phyloP scores from a whole-genome alignment of 2,888 invertebrate species.

The Mesochorus sp. region DNA sequence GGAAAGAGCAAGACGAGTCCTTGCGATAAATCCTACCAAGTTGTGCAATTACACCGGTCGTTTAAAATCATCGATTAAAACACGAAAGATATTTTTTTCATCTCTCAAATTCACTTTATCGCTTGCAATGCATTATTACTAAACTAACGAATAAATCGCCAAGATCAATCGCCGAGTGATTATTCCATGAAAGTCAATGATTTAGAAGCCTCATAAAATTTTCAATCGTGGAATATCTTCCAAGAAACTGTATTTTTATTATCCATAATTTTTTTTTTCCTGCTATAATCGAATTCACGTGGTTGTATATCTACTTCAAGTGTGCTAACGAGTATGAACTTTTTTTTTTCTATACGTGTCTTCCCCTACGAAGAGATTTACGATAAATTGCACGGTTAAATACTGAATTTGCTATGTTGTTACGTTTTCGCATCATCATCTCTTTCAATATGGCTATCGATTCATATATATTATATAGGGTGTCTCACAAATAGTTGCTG shows the following conservation, averaged over 20 bases:
- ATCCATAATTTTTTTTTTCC: not conserved
- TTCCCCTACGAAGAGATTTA: not conserved
- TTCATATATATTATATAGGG: no score
- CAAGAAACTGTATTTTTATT: conserved; percentile 5
- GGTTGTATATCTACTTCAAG: conserved; percentile 1
- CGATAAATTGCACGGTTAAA: conserved; percentile 49
- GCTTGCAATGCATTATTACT: not conserved
- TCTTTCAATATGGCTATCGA: conserved; percentile 15
- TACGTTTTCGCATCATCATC: not conserved
- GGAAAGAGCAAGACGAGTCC: not conserved
- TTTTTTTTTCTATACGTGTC: conserved; percentile 5
- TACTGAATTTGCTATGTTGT: conserved; percentile 29
- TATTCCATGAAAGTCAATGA: conserved; percentile 40
- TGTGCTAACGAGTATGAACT: conserved; percentile 34
- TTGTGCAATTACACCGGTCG: conserved; percentile 21
- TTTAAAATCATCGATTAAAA: conserved; percentile 3
- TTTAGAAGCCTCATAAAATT: conserved; percentile 38
- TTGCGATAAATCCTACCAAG: conserved; percentile 12
- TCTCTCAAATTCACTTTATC: conserved; percentile 1
- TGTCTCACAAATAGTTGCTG: no score
- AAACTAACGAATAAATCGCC: conserved; percentile 27
- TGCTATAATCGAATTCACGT: conserved; percentile 34
- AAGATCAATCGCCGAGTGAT: conserved; percentile 42
- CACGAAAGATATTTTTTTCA: conserved; percentile 3
- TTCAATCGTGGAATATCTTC: conserved; percentile 41